Percentiles rank a stretch among this genome's conserved stretches.
Evolutionary conservation across 2,113 vertebrate species (phyloP).

Genomic region (Hystrix brachyura): DNA sequence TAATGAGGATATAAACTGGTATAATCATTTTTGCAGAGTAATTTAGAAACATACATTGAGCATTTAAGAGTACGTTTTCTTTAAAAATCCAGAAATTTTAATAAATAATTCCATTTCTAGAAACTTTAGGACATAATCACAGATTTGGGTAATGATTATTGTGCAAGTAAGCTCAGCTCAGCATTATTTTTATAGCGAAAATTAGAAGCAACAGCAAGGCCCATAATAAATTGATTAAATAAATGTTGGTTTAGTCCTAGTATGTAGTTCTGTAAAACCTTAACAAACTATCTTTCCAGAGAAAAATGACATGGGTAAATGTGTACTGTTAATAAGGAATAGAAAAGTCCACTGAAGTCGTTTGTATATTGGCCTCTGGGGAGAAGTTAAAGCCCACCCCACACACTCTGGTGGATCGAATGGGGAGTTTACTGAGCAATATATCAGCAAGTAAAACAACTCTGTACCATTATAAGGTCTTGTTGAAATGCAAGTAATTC

Average conservation of each 20-base stretch:
- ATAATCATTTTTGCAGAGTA: not conserved
- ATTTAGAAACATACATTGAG: slow-evolving; percentile 11
- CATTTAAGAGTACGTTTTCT: not conserved
- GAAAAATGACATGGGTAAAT: not conserved
- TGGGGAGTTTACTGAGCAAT: not conserved
- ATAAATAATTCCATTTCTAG: slow-evolving; percentile 42
- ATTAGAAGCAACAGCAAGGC: not conserved
- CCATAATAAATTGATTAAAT: not conserved
- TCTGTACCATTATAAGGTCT: not conserved
- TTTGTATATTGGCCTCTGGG: not conserved
- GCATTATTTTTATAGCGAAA: slow-evolving; percentile 47
- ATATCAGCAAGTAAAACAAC: not conserved
- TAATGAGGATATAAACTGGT: not conserved
- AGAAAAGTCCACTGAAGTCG: not conserved
- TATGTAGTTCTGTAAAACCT: not conserved
- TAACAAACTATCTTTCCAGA: not conserved
- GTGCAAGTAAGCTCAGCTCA: not conserved
- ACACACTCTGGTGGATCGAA: not conserved
- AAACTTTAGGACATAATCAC: not conserved
- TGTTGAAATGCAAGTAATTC: not conserved
- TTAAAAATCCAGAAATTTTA: slow-evolving; percentile 41
- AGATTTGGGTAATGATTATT: not conserved
- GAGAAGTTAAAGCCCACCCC: not conserved
- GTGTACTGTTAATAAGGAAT: not conserved
- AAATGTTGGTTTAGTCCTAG: slow-evolving; percentile 11